Percentiles rank a stretch among this genome's conserved stretches.
phyloP scores from a whole-genome alignment of 2,888 invertebrate genomes.

The Pachycephus smyrnensis region DNA sequence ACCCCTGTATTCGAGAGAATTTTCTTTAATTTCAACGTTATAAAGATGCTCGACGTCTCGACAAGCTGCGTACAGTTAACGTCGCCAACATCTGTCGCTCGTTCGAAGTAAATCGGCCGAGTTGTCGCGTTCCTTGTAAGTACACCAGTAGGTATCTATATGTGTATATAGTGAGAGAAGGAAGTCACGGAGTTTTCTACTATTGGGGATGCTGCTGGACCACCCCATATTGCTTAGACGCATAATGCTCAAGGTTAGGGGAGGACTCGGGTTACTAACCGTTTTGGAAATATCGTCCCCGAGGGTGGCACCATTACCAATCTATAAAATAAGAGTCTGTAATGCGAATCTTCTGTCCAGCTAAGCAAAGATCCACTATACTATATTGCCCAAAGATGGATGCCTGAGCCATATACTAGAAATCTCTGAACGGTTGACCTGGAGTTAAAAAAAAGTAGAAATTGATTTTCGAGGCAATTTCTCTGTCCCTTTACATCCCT shows the following conservation, averaged over 20 bases:
- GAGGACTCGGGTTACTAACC: conserved; percentile 35
- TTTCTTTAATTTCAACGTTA: background rate
- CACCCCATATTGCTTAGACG: conserved; percentile 12
- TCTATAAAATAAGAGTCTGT: background rate
- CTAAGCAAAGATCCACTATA: background rate
- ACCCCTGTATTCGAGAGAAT: background rate
- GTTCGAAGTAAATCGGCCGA: conserved; percentile 37
- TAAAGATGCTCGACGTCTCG: background rate
- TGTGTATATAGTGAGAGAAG: background rate
- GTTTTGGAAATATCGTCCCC: conserved; percentile 38
- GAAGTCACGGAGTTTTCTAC: background rate
- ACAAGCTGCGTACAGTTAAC: conserved; percentile 33
- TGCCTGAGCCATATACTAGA: background rate
- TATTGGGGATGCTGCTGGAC: conserved; percentile 15
- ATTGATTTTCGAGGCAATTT: background rate
- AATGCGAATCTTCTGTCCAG: background rate
- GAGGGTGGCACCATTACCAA: background rate
- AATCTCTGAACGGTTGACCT: background rate
- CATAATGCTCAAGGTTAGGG: conserved; percentile 31
- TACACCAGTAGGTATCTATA: background rate
- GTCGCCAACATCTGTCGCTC: conserved; percentile 53
- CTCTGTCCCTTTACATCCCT: background rate
- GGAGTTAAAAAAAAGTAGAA: background rate
- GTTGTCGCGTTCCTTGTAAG: conserved; percentile 11
- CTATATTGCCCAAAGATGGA: background rate